A percentile compares a stretch with the other conserved stretches of the same genome.
phyloP scores from a whole-genome alignment of 1,140 invertebrate genomes.

The Trichonephila clavata region DNA sequence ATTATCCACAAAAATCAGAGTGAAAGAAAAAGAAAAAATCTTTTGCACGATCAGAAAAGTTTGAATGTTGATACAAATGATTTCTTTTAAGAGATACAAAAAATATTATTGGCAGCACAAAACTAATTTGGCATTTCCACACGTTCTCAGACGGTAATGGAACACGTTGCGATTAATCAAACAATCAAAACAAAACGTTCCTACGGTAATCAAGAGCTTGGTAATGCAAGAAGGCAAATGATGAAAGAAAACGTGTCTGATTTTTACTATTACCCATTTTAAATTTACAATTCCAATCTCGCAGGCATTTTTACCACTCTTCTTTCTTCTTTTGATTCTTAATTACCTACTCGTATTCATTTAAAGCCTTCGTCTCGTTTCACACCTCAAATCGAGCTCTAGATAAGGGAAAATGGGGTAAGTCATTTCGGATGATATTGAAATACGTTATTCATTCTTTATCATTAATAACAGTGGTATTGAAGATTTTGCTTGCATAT shows the following conservation, averaged over 20 bases:
- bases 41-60: background rate
- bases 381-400: background rate
- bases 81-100: slow-evolving; percentile 12
- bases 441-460: too few species aligned
- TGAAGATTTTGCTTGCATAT: too few species aligned
- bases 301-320: slow-evolving; percentile 46
- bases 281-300: slow-evolving; percentile 68
- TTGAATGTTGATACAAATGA: slow-evolving; percentile 23
- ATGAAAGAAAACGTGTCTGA: slow-evolving; percentile 50
- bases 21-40: background rate
- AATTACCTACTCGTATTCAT: slow-evolving; percentile 39
- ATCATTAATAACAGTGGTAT: too few species aligned
- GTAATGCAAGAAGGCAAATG: slow-evolving; percentile 27
- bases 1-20: background rate
- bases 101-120: slow-evolving; percentile 4
- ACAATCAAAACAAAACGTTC: slow-evolving; percentile 24
- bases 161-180: slow-evolving; percentile 8
- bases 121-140: slow-evolving; percentile 26
- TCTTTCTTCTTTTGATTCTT: slow-evolving; percentile 50
- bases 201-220: background rate
- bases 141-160: slow-evolving; percentile 16
- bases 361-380: slow-evolving; percentile 2
- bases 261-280: slow-evolving; percentile 49
- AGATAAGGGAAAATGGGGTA: background rate
- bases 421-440: background rate